A percentile compares a stretch with the other conserved stretches of the same genome.
Conservation (phyloP, 2,797 vertebrate genomes). For the Telmatherina bonti region DNA sequence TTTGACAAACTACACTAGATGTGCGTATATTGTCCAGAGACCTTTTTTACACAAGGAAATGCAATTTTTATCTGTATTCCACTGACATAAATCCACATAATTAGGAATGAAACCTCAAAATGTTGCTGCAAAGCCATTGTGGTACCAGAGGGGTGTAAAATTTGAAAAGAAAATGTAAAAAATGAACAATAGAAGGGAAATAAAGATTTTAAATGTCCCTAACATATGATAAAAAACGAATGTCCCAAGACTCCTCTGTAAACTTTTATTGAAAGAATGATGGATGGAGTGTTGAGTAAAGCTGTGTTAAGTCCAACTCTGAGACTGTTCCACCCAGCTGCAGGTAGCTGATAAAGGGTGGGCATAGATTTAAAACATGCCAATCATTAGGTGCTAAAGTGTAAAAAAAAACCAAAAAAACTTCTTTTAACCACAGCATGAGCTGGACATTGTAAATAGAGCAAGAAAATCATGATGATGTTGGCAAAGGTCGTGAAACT, state of each 20-base stretch:
- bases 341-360: slow-evolving; percentile 72
- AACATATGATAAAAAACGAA: slow-evolving; percentile 20
- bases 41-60: not conserved
- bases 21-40: not conserved
- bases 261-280: slow-evolving; percentile 57
- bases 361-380: slow-evolving; percentile 62
- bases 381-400: slow-evolving; percentile 58
- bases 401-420: slow-evolving; percentile 60
- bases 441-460: slow-evolving; percentile 54
- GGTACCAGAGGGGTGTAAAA: not conserved
- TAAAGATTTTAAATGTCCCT: slow-evolving; percentile 7
- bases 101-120: not conserved
- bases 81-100: not conserved
- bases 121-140: not conserved
- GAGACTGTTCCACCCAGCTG: slow-evolving; percentile 78
- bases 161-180: slow-evolving; percentile 4
- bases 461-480: slow-evolving; percentile 45
- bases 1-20: not conserved
- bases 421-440: slow-evolving; percentile 36
- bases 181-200: not conserved
- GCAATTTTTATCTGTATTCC: not conserved
- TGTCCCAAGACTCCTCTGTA: slow-evolving; percentile 37
- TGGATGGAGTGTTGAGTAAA: slow-evolving; percentile 59
- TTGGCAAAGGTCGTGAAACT: slow-evolving; percentile 54
- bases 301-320: slow-evolving; percentile 67